These are phyloP conservation scores for Phasia obesa DNA, from an alignment of 2,888 invertebrate genomes.

Conservation along the genomic window DNA sequence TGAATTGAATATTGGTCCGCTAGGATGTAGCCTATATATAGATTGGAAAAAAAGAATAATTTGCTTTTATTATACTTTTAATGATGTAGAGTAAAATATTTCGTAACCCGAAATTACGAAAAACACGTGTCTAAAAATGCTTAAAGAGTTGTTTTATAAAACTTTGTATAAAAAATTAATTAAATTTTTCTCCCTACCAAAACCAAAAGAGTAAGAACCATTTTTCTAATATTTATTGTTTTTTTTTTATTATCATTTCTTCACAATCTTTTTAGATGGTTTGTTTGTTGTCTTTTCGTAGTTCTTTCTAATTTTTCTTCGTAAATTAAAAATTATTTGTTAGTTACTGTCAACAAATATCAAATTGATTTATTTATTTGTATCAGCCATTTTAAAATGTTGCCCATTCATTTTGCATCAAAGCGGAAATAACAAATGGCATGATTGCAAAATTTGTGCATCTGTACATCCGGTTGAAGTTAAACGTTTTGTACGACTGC, in stretches of 20 bases:
- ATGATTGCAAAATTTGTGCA: conserved; percentile 68
- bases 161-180: too few species aligned
- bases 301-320: neutral
- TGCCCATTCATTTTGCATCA: conserved; percentile 66
- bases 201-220: too few species aligned
- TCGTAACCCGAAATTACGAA: too few species aligned
- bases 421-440: conserved; percentile 71
- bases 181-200: too few species aligned
- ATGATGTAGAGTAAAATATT: too few species aligned
- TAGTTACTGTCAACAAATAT: conserved; percentile 63
- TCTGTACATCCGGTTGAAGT: conserved; percentile 65
- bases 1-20: too few species aligned
- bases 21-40: too few species aligned
- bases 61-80: too few species aligned
- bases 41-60: too few species aligned
- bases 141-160: too few species aligned
- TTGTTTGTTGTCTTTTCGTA: conserved; percentile 20
- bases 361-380: conserved; percentile 69
- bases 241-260: neutral
- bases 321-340: conserved; percentile 1
- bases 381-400: conserved; percentile 59
- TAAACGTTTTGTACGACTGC: conserved; percentile 57
- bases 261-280: conserved; percentile 16
- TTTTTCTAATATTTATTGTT: too few species aligned
- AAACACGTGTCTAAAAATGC: too few species aligned